Evolutionary conservation across 2,113 vertebrate genomes (phyloP).

Genomic region (Grammomys dolichurus): DNA sequence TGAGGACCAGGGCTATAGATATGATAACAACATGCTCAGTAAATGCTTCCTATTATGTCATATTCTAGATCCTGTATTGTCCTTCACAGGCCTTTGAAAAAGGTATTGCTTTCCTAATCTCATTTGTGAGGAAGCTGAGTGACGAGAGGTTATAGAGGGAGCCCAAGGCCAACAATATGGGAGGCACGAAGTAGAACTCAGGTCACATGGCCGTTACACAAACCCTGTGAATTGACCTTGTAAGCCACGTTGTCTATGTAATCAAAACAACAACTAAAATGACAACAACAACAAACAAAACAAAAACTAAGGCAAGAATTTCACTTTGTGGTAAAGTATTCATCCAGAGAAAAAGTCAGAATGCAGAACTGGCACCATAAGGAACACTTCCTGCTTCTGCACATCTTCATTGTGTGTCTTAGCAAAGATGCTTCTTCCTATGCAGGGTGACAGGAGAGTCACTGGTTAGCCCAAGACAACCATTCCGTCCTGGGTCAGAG

Average conservation of each 20-base stretch:
- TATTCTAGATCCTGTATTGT: not conserved
- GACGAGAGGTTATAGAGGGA: not conserved
- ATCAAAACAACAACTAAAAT: not conserved
- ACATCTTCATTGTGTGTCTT: not conserved
- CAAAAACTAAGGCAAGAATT: not conserved
- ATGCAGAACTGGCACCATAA: constrained; percentile 1
- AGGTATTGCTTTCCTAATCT: not conserved
- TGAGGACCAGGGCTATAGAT: not conserved
- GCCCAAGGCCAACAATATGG: not conserved
- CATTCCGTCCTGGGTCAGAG: not conserved
- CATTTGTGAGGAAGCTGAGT: not conserved
- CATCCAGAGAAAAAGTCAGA: not conserved
- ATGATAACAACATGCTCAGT: not conserved
- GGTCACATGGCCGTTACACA: not conserved
- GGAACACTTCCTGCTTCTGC: not conserved
- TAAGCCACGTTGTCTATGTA: not conserved
- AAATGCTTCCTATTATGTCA: not conserved
- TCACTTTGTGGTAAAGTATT: not conserved
- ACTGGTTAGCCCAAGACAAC: not conserved
- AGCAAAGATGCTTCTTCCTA: not conserved
- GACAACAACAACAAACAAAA: not conserved
- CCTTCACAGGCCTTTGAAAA: not conserved
- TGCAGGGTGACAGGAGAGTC: not conserved
- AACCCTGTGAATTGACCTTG: not conserved
- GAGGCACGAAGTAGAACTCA: not conserved